Percentiles rank a stretch among this genome's conserved stretches.
phyloP scores from a whole-genome alignment of 2,113 vertebrate genomes.

The Salminus brasiliensis region DNA sequence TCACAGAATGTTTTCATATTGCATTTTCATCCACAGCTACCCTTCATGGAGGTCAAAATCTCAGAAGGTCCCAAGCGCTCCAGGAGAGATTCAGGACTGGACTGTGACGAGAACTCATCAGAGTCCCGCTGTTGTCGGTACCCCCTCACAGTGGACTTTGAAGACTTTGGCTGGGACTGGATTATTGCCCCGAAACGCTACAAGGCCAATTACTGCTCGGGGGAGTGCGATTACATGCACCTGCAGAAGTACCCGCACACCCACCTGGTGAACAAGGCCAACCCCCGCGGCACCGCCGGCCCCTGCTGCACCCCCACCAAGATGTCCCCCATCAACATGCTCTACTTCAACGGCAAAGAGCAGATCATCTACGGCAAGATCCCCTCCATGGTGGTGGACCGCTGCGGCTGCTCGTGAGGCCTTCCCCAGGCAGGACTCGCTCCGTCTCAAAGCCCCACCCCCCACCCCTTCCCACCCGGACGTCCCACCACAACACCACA shows the following conservation, averaged over 20 bases:
- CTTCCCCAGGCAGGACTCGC: constrained; percentile 16
- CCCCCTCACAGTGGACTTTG: constrained; percentile 96
- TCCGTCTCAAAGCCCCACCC: not conserved
- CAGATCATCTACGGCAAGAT: constrained; percentile 99
- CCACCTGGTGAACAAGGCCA: constrained; percentile 96
- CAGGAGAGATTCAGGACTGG: constrained; percentile 90
- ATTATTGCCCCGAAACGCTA: constrained; percentile 99
- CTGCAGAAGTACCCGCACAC: constrained; percentile 98
- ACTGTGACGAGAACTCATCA: constrained; percentile 93
- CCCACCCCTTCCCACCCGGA: constrained; percentile 45
- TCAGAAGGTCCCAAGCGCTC: constrained; percentile 87
- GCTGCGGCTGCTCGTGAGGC: constrained; percentile 94
- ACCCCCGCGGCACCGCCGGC: constrained; percentile 89
- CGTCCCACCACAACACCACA: constrained; percentile 67
- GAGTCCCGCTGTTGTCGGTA: constrained; percentile 96
- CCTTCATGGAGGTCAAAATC: constrained; percentile 97
- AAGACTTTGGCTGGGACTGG: constrained; percentile 98
- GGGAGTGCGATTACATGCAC: constrained; percentile 97
- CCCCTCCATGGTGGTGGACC: constrained; percentile 98
- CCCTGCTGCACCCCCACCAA: constrained; percentile 98
- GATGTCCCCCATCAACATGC: constrained; percentile 99
- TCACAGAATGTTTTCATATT: not conserved
- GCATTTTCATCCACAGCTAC: constrained; percentile 84
- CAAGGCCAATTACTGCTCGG: constrained; percentile 98
- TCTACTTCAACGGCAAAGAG: constrained; percentile 96